These are phyloP conservation scores for Phaedon cochleariae DNA, from an alignment of 2,888 invertebrate species.

Conservation along the genomic window DNA sequence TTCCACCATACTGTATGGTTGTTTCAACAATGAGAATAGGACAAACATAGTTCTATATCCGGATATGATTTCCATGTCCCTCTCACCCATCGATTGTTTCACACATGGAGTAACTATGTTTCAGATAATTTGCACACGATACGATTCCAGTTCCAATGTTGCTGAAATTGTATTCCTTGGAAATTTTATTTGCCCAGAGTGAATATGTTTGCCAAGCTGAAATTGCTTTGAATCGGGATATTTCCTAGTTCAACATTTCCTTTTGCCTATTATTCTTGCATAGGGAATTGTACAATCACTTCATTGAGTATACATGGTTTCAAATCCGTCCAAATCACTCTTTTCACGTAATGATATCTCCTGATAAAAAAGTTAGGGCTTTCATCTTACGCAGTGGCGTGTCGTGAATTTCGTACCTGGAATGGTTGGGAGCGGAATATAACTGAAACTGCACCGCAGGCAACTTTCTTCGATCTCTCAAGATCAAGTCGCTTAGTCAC, in stretches of 20 bases:
- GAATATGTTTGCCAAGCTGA: slow-evolving; percentile 22
- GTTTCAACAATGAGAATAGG: background rate
- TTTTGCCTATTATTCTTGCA: background rate
- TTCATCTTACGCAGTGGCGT: too few species aligned
- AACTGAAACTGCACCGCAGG: too few species aligned
- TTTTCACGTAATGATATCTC: too few species aligned
- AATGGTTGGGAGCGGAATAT: too few species aligned
- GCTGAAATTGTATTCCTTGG: slow-evolving; percentile 17
- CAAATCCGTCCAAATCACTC: too few species aligned
- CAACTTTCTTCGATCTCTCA: too few species aligned
- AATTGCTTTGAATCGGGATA: background rate
- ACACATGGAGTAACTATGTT: slow-evolving; percentile 19
- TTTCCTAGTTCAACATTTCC: background rate
- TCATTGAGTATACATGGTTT: background rate
- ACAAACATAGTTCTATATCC: slow-evolving; percentile 19
- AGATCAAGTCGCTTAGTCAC: too few species aligned
- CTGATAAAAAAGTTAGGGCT: too few species aligned
- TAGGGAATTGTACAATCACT: background rate
- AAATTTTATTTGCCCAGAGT: slow-evolving; percentile 24
- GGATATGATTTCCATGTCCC: slow-evolving; percentile 7
- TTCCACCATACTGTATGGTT: background rate
- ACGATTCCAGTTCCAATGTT: background rate
- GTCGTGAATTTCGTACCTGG: too few species aligned
- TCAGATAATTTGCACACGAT: slow-evolving; percentile 26
- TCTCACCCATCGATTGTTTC: background rate